A percentile compares a stretch with the other conserved stretches of the same genome.
phyloP scores from a whole-genome alignment of 2,888 invertebrate genomes.

The Gandaritis pyraliata region DNA sequence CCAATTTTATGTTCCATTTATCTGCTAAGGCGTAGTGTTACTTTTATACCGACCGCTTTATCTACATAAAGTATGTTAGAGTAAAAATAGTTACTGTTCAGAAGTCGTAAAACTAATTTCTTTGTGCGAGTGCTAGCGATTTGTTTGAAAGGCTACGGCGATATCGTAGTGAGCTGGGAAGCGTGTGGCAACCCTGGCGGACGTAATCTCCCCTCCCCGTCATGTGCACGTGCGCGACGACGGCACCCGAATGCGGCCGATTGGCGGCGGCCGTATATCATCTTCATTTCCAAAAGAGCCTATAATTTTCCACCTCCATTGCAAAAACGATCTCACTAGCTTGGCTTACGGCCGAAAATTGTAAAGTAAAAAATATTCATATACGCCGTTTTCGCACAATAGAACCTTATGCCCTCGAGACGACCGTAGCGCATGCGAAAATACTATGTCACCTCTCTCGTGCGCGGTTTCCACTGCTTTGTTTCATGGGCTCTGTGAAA shows the following conservation, averaged over 20 bases:
- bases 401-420: slow-evolving; percentile 69
- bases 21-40: slow-evolving; percentile 27
- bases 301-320: slow-evolving; percentile 14
- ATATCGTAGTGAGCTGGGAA: slow-evolving; percentile 47
- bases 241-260: slow-evolving; percentile 76
- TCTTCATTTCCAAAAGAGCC: slow-evolving; percentile 45
- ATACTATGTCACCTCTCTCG: slow-evolving; percentile 49
- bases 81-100: slow-evolving; percentile 44
- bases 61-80: slow-evolving; percentile 36
- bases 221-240: slow-evolving; percentile 75
- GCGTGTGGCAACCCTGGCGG: slow-evolving; percentile 49
- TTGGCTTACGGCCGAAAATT: slow-evolving; percentile 27
- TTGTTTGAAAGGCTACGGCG: slow-evolving; percentile 41
- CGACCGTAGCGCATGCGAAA: slow-evolving; percentile 76
- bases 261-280: slow-evolving; percentile 54
- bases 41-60: slow-evolving; percentile 36
- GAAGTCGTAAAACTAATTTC: slow-evolving; percentile 49
- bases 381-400: slow-evolving; percentile 42
- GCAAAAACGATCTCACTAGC: not conserved
- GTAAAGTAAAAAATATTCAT: not conserved
- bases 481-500: slow-evolving; percentile 31
- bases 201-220: slow-evolving; percentile 61
- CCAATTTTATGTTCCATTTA: slow-evolving; percentile 29
- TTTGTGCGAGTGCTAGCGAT: slow-evolving; percentile 38
- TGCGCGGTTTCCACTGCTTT: slow-evolving; percentile 53